Evolutionary conservation across 2,888 invertebrate genomes (phyloP), one percentile per base, ranked within the genome.

Genomic region (Macropis europaea): DNA sequence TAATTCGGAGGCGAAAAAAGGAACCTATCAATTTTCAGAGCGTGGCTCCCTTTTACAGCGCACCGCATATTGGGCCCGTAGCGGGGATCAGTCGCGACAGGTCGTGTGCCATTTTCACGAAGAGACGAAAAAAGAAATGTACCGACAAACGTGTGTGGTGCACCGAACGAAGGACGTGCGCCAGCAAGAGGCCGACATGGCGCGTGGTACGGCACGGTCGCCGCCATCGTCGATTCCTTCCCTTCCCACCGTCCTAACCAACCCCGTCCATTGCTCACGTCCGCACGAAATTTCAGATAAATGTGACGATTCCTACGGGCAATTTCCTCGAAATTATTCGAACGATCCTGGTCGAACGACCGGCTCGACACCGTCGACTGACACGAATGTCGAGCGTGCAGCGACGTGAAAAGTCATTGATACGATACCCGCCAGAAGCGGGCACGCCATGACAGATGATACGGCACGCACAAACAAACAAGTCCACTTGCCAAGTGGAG

Each of bases 391-490:
- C 24, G 6, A 50, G 13, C 11, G 38, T 38, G 11, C 42, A 45
- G 47, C 32, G 34, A 43, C 30, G 26, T 11, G 42, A 73, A 66
- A 73, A 73, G 73, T 60, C 19, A 38, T 3, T 22, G 32, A 61
- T 38, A 56, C n/a, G 43, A 63, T 68, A 63, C 68, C 68, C 67
- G 74, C 74, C 76, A 76, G 66, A 72, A 76, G 70, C 69, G 76
- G 77, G 79, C 79, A 81, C 88, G 88, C 88, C 88, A 88, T 88
- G 88, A 88, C 87, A 87, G 88, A 84, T 83, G 84, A 85, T 84
- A 82, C 81, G 69, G 78, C 79, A 75, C 79, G 76, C 83, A 82
- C 86, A 86, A 84, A 86, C 86, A 86, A 86, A 87, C 86, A 84
- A 85, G 79, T 74, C 75, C 64, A 75, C 81, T 74, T 78, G 79